These are phyloP conservation scores for Coenobita brevimanus DNA, from an alignment of 1,140 invertebrate genomes.

Conservation along the genomic window DNA sequence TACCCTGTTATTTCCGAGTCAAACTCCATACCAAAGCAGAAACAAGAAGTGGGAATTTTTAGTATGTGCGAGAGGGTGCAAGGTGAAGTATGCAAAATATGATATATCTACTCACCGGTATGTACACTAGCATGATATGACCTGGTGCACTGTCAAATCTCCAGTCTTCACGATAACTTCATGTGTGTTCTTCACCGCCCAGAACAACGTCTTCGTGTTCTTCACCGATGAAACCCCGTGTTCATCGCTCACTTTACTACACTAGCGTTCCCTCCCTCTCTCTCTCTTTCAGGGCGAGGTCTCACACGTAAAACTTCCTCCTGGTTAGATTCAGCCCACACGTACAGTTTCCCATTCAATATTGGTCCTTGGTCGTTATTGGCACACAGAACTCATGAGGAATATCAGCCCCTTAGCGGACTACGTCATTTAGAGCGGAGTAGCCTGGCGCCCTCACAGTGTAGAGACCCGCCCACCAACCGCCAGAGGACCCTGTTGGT, in stretches of 20 bases:
- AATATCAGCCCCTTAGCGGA: slow-evolving; percentile 11
- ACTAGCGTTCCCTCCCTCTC: not conserved
- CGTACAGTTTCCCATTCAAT: not conserved
- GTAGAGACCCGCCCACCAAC: slow-evolving; percentile 23
- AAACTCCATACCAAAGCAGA: no score
- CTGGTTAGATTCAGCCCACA: not conserved
- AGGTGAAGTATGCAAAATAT: no score
- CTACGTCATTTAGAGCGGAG: slow-evolving; percentile 39
- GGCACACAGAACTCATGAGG: slow-evolving; percentile 52
- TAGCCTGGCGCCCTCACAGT: slow-evolving; percentile 39
- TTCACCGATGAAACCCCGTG: no score
- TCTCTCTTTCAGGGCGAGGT: not conserved
- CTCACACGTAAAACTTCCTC: not conserved
- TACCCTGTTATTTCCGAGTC: no score
- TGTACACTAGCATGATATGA: slow-evolving; percentile 65
- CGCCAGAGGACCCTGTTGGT: slow-evolving; percentile 38
- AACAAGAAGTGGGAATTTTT: no score
- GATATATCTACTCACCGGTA: slow-evolving; percentile 63
- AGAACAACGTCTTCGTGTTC: no score
- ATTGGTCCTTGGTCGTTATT: slow-evolving; percentile 50
- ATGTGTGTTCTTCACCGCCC: slow-evolving; percentile 20
- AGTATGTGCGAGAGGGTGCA: no score
- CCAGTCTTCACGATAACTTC: slow-evolving; percentile 55
- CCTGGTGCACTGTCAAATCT: slow-evolving; percentile 39
- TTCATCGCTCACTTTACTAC: slow-evolving; percentile 2